These are phyloP conservation scores for Molossus molossus DNA, from an alignment of 2,797 vertebrate species.

Conservation along the genomic window DNA sequence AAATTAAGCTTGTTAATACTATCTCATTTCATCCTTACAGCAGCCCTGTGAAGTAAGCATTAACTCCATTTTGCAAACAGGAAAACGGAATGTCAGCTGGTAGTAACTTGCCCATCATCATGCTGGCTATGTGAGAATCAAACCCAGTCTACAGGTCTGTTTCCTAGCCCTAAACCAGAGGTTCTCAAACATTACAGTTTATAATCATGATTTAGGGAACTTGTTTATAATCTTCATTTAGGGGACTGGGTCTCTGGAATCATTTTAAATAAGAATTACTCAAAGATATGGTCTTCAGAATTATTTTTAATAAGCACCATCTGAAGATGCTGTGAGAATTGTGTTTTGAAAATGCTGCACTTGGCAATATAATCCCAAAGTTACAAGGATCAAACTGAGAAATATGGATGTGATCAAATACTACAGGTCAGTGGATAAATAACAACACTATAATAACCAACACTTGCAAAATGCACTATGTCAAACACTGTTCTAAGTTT, in stretches of 20 bases:
- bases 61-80: constrained; percentile 19
- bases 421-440: not conserved
- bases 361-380: constrained; percentile 5
- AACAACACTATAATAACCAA: constrained; percentile 1
- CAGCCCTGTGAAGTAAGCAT: not conserved
- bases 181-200: not conserved
- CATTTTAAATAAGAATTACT: constrained; percentile 51
- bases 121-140: not conserved
- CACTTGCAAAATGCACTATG: not conserved
- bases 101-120: not conserved
- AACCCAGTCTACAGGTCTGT: not conserved
- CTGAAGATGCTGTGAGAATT: not conserved
- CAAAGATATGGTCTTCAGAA: not conserved
- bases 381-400: not conserved
- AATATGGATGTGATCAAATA: not conserved
- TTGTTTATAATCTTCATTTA: not conserved
- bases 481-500: not conserved
- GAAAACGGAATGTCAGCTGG: not conserved
- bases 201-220: not conserved
- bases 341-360: not conserved
- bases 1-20: not conserved
- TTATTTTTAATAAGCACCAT: not conserved
- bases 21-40: not conserved
- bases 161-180: not conserved
- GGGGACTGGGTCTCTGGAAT: not conserved